These are phyloP conservation scores for Heterodera filipjevi DNA, from an alignment of 2,888 invertebrate species.

Conservation along the genomic window DNA sequence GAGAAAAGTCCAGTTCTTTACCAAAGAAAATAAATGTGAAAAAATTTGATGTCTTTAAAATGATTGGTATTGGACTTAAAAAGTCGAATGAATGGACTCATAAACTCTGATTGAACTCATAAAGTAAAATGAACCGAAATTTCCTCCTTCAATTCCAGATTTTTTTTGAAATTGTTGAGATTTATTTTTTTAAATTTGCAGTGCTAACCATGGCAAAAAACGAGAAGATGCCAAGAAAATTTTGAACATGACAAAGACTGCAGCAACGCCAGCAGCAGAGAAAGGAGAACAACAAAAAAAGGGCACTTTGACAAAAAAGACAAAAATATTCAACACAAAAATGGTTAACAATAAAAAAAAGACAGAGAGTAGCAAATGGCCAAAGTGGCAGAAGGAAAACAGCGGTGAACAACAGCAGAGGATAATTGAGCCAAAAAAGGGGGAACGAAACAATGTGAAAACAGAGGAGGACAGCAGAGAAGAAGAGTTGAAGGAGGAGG, in stretches of 20 bases:
- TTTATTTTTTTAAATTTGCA: background rate
- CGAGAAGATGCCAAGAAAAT: background rate
- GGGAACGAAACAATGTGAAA: background rate
- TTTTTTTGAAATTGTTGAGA: too few species aligned
- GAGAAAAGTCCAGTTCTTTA: too few species aligned
- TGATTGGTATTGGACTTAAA: too few species aligned
- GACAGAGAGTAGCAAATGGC: conserved; percentile 6
- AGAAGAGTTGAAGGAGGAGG: too few species aligned
- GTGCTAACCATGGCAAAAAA: background rate
- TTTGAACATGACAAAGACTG: background rate
- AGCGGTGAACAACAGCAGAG: background rate
- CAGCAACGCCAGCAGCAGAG: background rate
- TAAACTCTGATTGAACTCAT: too few species aligned
- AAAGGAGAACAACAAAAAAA: background rate
- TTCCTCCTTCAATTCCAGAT: too few species aligned
- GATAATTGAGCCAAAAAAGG: background rate
- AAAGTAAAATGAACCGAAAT: too few species aligned
- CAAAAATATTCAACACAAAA: conserved; percentile 23
- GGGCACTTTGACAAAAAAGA: background rate
- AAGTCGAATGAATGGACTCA: too few species aligned
- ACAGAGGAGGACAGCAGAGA: background rate
- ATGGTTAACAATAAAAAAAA: background rate
- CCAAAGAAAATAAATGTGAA: too few species aligned
- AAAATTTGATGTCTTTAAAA: too few species aligned
- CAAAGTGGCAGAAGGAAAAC: background rate